Conservation (phyloP, 2,113 vertebrate genomes). For the Microtus ochrogaster region DNA sequence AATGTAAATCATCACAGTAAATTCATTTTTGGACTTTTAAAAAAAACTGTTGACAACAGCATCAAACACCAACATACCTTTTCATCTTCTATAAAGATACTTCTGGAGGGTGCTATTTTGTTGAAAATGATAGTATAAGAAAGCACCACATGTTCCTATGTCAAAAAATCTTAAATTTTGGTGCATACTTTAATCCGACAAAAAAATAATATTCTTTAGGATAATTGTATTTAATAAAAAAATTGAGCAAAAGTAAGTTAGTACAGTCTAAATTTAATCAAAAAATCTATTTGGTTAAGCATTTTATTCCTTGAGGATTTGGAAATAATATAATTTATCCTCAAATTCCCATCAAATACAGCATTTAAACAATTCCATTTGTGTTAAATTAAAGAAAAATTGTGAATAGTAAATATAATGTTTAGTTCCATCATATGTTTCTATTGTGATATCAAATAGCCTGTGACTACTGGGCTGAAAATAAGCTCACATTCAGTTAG, state of each 20-base stretch:
- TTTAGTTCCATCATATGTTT: conserved; percentile 9
- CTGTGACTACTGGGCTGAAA: background rate
- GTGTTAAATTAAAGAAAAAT: conserved; percentile 14
- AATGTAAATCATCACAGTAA: conserved; percentile 42
- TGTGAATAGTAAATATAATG: conserved; percentile 45
- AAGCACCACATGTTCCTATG: background rate
- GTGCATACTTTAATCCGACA: background rate
- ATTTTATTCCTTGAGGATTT: conserved; percentile 38
- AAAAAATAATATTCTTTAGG: conserved; percentile 5
- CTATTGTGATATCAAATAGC: background rate
- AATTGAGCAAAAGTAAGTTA: conserved; percentile 41
- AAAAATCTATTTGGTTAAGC: conserved; percentile 26
- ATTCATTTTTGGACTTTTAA: background rate
- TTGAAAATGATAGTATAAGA: conserved; percentile 18
- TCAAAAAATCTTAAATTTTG: background rate
- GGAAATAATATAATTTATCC: background rate
- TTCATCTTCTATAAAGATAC: background rate
- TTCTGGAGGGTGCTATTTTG: background rate
- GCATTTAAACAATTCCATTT: background rate
- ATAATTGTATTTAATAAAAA: conserved; percentile 18
- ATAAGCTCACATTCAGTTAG: background rate
- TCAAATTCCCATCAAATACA: background rate
- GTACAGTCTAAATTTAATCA: conserved; percentile 14
- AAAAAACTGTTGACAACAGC: background rate
- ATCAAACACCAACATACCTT: background rate